A percentile compares a stretch with the other conserved stretches of the same genome.
Evolutionary conservation across 2,888 invertebrate genomes (phyloP).

Genomic region (Silvanus unidentatus): DNA sequence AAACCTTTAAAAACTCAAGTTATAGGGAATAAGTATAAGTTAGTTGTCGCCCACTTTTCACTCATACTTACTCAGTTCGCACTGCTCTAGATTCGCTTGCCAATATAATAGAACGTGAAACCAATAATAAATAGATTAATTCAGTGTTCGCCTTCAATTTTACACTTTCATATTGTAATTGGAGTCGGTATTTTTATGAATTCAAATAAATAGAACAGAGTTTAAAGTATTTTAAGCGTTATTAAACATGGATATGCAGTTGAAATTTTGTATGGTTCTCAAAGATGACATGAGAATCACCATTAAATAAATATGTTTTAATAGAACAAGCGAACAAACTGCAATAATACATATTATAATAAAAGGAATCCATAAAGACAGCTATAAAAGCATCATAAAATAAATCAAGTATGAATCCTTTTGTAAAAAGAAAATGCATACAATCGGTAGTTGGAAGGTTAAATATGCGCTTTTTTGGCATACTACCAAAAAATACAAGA

Average conservation of each 20-base stretch:
- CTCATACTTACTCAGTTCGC: too few species aligned
- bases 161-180: too few species aligned
- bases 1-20: too few species aligned
- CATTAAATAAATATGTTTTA: neutral
- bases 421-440: neutral
- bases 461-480: conserved; percentile 3
- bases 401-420: neutral
- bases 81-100: too few species aligned
- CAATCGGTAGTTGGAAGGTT: neutral
- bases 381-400: neutral
- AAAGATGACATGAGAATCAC: neutral
- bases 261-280: neutral
- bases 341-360: neutral
- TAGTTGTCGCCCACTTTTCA: too few species aligned
- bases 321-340: neutral
- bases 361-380: neutral
- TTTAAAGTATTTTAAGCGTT: too few species aligned
- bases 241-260: too few species aligned
- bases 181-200: too few species aligned
- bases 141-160: neutral
- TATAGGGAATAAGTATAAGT: too few species aligned
- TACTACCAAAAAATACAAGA: neutral
- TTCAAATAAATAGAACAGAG: too few species aligned
- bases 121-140: too few species aligned
- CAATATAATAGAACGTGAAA: too few species aligned